Base-by-base conservation (phyloP, 2,113 vertebrate genomes). In the Theristicus caerulescens region DNA sequence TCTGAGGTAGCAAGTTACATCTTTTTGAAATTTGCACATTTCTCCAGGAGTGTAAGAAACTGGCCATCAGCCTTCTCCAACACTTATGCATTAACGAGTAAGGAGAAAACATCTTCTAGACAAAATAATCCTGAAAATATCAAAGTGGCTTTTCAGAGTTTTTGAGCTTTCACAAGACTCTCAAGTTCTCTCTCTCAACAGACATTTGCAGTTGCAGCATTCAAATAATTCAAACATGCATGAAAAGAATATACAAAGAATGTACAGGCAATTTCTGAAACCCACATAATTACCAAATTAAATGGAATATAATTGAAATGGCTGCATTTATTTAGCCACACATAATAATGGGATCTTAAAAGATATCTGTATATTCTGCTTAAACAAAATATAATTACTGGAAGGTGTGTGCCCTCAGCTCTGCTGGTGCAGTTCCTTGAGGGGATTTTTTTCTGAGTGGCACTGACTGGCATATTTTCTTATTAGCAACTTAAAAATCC, bases 301-400 rank as follows among this genome's bases (percentile, higher is more conserved):
- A 92, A 95, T 1, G 0, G 16, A 69, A 69, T 73, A 65, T 61
- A 72, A 79, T 42, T 66, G 54, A 91, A 91, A 66, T 22, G 5
- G 26, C 9, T 78, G 27, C 40, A 84, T 79, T 92, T 95, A 85
- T 87, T 93, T 94, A 93, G 84, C 62, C 36, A 80, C 69, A 91
- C 44, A 46, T 47, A 64, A 70, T 70, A 95, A 79, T 2, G 4
- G 22, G 8, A 91, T 69, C 58, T 79, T 87, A 72, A 91, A 89
- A 84, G 16, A 82, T 7, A 9, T 9, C 61, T 76, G 27, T 65
- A 77, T 64, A 52, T 40, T 87, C 40, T 70, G 34, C 29, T 85
- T 84, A 87, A 93, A 89, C 46, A 92, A 74, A 92, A 86, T 70
- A 59, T 14, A 88, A 93, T 31, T 90, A 55, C n/a, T 64, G 42